Percentiles rank a stretch among this genome's conserved stretches.
These are phyloP conservation scores for Carterocephalus palaemon DNA, from an alignment of 2,888 invertebrate genomes.

Conservation along the genomic window DNA sequence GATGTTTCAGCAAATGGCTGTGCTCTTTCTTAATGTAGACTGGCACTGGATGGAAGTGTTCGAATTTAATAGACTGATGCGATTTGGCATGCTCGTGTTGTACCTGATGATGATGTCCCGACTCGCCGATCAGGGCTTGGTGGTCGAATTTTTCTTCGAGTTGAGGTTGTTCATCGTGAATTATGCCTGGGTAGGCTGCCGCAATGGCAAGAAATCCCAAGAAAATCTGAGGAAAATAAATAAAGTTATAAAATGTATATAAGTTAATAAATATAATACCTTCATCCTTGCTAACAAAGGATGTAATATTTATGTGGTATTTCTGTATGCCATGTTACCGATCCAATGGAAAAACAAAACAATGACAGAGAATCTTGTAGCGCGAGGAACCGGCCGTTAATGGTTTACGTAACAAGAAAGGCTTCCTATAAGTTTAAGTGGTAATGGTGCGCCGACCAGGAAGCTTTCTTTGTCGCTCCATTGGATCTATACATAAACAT, in stretches of 20 bases:
- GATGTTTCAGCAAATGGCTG: constrained; percentile 81
- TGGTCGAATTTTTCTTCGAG: constrained; percentile 61
- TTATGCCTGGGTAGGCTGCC: constrained; percentile 65
- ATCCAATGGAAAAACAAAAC: constrained; percentile 1
- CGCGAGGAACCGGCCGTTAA: constrained; percentile 40
- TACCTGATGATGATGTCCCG: constrained; percentile 79
- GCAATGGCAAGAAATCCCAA: constrained; percentile 70
- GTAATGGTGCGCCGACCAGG: constrained; percentile 40
- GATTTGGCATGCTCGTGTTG: constrained; percentile 83
- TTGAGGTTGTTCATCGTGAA: constrained; percentile 67
- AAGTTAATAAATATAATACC: no score
- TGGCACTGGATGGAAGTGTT: constrained; percentile 84
- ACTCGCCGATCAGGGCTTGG: constrained; percentile 62
- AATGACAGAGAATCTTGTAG: constrained; percentile 5
- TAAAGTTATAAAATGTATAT: no score
- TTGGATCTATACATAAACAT: constrained; percentile 42
- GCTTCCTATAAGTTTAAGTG: constrained; percentile 48
- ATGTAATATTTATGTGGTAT: no score
- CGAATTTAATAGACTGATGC: constrained; percentile 84
- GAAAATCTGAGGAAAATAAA: constrained; percentile 57
- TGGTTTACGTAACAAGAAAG: constrained; percentile 53
- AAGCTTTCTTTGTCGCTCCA: constrained; percentile 43
- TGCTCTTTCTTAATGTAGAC: constrained; percentile 84
- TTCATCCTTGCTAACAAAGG: no score
- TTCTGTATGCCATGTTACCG: no score